Evolutionary conservation across 1,140 invertebrate genomes (phyloP).

Genomic region (Halesus radiatus): DNA sequence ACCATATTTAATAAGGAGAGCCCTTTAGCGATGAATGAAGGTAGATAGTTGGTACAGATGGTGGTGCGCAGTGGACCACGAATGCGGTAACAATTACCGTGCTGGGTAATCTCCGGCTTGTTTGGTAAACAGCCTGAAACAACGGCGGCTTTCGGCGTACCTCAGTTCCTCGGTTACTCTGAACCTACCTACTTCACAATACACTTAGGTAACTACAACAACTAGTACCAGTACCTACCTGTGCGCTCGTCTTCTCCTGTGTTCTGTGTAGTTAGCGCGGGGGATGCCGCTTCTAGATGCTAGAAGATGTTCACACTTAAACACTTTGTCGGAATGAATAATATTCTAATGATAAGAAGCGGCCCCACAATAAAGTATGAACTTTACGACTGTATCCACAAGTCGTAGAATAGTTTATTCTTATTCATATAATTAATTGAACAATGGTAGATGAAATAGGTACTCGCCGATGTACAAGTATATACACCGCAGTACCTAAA

Average conservation of each 20-base stretch:
- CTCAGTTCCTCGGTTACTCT: no score
- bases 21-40: conserved; percentile 4
- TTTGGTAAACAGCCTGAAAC: conserved; percentile 42
- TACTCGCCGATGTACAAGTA: background rate
- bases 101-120: conserved; percentile 34
- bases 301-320: conserved; percentile 28
- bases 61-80: conserved; percentile 22
- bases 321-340: conserved; percentile 40
- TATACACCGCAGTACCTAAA: background rate
- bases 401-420: no score
- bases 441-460: background rate
- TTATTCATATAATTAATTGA: background rate
- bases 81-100: conserved; percentile 22
- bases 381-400: no score
- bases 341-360: background rate
- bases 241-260: background rate
- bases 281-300: background rate
- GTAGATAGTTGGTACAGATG: background rate
- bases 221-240: no score
- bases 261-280: background rate
- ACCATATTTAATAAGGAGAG: background rate
- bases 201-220: no score
- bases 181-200: no score
- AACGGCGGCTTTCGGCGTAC: conserved; percentile 6
- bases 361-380: no score